A percentile compares a stretch with the other conserved stretches of the same genome.
phyloP scores from a whole-genome alignment of 2,113 vertebrate species.

The Murina feae region DNA sequence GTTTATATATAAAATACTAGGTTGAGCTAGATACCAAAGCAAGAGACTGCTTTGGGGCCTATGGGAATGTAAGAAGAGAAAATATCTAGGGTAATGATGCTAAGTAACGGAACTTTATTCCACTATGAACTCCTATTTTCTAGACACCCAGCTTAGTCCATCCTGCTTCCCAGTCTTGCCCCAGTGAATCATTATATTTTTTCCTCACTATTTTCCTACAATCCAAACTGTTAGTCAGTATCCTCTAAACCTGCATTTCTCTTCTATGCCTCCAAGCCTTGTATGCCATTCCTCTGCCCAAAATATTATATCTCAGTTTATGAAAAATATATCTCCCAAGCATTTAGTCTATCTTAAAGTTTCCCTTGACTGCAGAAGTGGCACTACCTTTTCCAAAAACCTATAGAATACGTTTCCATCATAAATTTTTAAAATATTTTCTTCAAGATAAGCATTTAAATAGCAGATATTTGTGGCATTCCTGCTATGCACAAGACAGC shows the following conservation, averaged over 20 bases:
- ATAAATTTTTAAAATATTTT: neutral
- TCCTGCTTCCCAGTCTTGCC: neutral
- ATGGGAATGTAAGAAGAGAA: neutral
- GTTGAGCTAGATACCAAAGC: neutral
- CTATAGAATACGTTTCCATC: neutral
- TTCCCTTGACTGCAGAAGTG: neutral
- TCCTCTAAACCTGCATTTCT: neutral
- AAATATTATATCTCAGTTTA: slow-evolving; percentile 4
- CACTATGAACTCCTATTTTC: neutral
- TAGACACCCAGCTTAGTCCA: neutral
- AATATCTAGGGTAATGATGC: neutral
- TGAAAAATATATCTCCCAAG: neutral
- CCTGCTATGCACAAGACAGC: neutral
- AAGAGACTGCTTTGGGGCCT: neutral
- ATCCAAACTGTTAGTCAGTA: neutral
- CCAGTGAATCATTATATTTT: neutral
- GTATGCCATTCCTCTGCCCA: neutral
- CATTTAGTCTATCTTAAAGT: neutral
- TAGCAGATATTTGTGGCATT: neutral
- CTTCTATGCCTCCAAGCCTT: neutral
- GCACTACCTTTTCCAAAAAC: neutral
- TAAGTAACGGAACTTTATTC: neutral
- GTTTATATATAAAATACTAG: neutral
- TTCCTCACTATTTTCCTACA: neutral
- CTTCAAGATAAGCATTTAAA: slow-evolving; percentile 11